Conservation (phyloP, 2,888 invertebrate genomes). For the Lasioglossum marginatum region DNA sequence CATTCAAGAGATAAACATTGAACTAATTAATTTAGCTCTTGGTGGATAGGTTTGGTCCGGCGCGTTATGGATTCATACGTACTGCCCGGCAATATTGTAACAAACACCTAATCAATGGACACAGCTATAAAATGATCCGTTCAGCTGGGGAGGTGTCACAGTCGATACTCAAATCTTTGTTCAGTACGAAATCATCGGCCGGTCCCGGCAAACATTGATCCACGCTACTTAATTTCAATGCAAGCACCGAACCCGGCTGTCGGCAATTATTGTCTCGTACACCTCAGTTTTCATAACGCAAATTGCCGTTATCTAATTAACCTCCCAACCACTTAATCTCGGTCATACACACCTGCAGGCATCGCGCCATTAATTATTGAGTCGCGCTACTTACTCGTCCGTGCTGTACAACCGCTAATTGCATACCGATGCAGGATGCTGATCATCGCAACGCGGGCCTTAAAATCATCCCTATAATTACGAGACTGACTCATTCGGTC, state of each 20-base stretch:
- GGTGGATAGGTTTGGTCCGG: no score
- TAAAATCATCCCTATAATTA: slow-evolving; percentile 24
- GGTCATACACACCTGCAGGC: neutral
- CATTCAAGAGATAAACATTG: slow-evolving; percentile 10
- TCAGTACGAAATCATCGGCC: neutral
- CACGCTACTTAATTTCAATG: neutral
- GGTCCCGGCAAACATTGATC: neutral
- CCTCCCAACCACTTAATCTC: slow-evolving; percentile 30
- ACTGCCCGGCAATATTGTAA: neutral
- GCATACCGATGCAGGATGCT: neutral
- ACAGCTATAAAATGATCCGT: neutral
- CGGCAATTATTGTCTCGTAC: slow-evolving; percentile 13
- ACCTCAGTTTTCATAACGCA: neutral
- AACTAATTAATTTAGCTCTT: slow-evolving; percentile 3
- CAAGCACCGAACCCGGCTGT: neutral
- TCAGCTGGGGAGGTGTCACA: neutral
- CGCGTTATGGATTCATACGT: neutral
- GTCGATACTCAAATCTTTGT: neutral
- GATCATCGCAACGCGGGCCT: slow-evolving; percentile 24
- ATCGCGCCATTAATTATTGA: slow-evolving; percentile 43
- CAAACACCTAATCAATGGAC: neutral
- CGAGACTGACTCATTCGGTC: neutral
- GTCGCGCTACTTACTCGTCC: slow-evolving; percentile 26
- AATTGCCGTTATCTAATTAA: neutral
- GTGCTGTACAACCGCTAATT: slow-evolving; percentile 24